A percentile compares a stretch with the other conserved stretches of the same genome.
phyloP scores from a whole-genome alignment of 2,888 invertebrate species.

The Agrotis exclamationis region DNA sequence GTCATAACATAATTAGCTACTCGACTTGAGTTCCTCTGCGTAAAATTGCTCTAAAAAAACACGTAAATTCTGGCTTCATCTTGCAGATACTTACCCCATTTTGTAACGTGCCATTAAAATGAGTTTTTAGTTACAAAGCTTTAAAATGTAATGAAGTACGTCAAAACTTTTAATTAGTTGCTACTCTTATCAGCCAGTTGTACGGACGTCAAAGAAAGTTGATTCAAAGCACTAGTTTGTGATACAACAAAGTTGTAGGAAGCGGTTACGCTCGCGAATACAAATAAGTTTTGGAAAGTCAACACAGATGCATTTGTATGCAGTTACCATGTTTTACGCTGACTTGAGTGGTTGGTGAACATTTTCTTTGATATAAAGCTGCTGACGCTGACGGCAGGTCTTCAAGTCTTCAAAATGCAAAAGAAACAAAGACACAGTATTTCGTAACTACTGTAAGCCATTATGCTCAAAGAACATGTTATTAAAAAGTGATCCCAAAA shows the following conservation, averaged over 20 bases:
- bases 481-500: neutral
- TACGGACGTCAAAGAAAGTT: conserved; percentile 56
- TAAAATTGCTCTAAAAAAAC: conserved; percentile 48
- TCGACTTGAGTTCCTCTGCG: conserved; percentile 44
- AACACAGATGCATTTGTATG: conserved; percentile 47
- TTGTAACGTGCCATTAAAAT: conserved; percentile 38
- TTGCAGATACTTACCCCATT: conserved; percentile 23
- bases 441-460: neutral
- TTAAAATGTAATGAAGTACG: conserved; percentile 51
- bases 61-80: conserved; percentile 24
- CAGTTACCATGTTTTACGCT: conserved; percentile 42
- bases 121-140: conserved; percentile 42
- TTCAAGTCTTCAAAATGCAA: neutral
- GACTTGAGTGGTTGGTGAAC: conserved; percentile 13
- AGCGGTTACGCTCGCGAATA: conserved; percentile 46
- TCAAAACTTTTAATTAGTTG: conserved; percentile 63
- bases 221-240: conserved; percentile 54
- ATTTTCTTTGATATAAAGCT: neutral
- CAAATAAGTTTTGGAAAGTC: conserved; percentile 55
- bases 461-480: neutral
- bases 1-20: conserved; percentile 68
- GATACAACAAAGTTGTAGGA: conserved; percentile 50
- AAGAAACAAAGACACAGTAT: neutral
- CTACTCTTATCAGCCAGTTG: conserved; percentile 45
- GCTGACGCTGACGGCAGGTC: no score